Percentiles rank a stretch among this genome's conserved stretches.
Conservation (phyloP, 1,140 invertebrate species). For the Drosophila tropicalis region DNA sequence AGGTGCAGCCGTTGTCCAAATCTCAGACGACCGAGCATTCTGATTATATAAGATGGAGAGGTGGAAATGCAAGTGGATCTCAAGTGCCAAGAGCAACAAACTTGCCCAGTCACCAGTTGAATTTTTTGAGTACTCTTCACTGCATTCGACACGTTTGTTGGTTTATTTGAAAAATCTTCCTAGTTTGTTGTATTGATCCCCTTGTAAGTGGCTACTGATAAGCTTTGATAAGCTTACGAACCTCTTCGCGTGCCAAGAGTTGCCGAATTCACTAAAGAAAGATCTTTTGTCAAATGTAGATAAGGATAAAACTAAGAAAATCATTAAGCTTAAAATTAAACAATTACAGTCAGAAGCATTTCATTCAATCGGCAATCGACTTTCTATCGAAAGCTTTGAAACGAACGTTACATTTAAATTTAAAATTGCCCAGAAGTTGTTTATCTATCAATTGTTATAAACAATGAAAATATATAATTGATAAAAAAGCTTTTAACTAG, state of each 20-base stretch:
- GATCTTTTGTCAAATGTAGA: background rate
- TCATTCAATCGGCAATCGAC: no score
- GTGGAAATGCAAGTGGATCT: background rate
- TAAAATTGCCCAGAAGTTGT: no score
- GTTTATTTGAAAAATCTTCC: background rate
- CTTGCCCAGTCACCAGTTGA: background rate
- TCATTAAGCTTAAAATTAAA: background rate
- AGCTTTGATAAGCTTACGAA: background rate
- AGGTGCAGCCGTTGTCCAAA: constrained; percentile 6
- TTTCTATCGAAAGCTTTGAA: no score
- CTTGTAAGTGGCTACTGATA: constrained; percentile 3
- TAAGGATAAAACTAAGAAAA: background rate
- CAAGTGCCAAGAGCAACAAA: background rate
- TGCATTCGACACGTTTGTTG: background rate
- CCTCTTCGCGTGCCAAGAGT: background rate
- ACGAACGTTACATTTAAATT: no score
- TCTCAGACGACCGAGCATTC: constrained; percentile 18
- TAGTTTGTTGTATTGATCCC: constrained; percentile 1
- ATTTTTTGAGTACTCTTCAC: background rate
- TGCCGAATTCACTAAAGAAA: background rate
- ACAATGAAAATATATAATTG: no score
- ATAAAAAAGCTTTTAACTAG: no score
- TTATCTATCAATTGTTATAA: no score
- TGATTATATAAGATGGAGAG: constrained; percentile 2
- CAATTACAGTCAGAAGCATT: no score